Evolutionary conservation across 2,113 vertebrate genomes (phyloP), one percentile per base, ranked within the genome.

Genomic region (Embiotoca jacksoni): DNA sequence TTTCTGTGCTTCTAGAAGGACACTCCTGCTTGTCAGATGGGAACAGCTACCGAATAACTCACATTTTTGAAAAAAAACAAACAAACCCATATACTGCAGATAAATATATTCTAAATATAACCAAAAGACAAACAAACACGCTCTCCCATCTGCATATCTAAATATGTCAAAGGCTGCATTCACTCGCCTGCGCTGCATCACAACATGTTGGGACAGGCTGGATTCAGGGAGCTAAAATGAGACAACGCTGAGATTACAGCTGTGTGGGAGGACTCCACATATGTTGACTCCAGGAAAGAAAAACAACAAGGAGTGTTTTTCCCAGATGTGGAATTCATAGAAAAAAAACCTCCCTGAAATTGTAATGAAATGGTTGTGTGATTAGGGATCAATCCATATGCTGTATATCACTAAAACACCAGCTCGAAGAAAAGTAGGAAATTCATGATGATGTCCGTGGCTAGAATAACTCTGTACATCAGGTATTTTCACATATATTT

Each of bases 81-180:
- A n/a, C n/a, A n/a, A n/a, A n/a, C n/a, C n/a, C n/a, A 81, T 55
- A 56, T n/a, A 23, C 4, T 68, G 62, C 55, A 67, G 55, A 72
- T 76, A 72, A 55, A 78, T 66, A 66, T 71, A 58, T 74, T 55
- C 59, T 35, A 73, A 8, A 64, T 37, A n/a, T 35, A 68, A 57
- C 59, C 72, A 31, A n/a, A 1, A 30, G 9, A 46, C 55, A 50
- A 75, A 73, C 72, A 74, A 35, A 49, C 2, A 10, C 6, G 16
- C 7, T 32, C 7, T 33, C 11, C 32, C 52, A 74, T 73, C 71
- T 60, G 49, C 60, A 67, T 74, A 56, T 49, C 50, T 75, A 78
- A 75, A 65, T 49, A 31, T 23, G 65, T 87, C 55, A 83, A 75
- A 76, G 63, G 73, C 46, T 78, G 59, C 41, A 47, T 67, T 84